Evolutionary conservation across 2,797 vertebrate species (phyloP).

Genomic region (Dallia pectoralis): DNA sequence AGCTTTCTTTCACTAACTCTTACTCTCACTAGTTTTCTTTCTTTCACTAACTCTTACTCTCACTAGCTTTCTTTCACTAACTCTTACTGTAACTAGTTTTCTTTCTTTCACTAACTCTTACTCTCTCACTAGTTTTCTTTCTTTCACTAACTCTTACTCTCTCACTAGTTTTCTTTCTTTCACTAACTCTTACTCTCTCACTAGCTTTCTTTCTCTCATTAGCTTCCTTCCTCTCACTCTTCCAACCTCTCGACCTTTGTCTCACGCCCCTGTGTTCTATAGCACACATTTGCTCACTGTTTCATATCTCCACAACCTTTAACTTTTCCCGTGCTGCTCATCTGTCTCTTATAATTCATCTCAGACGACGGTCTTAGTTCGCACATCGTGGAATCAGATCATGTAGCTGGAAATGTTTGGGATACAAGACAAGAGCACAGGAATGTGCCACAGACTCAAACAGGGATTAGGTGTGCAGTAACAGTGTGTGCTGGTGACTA

Average conservation of each 20-base stretch:
- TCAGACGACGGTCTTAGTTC: no score
- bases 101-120: background rate
- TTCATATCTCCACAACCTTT: no score
- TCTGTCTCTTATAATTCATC: no score
- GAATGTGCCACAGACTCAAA: conserved; percentile 31
- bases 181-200: background rate
- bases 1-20: conserved; percentile 17
- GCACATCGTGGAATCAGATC: conserved; percentile 28
- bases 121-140: background rate
- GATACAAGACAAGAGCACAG: conserved; percentile 13
- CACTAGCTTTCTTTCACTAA: background rate
- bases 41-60: background rate
- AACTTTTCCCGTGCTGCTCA: no score
- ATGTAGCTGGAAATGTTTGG: conserved; percentile 23
- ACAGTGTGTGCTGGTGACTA: conserved; percentile 33
- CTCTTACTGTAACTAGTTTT: no score
- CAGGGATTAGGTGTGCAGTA: conserved; percentile 46
- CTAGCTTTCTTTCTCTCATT: no score
- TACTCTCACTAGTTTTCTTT: no score
- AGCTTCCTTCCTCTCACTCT: no score
- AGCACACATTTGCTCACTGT: no score
- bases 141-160: no score
- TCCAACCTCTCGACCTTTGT: no score
- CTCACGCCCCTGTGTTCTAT: no score
- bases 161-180: background rate